Conservation (phyloP, 53 echinoderm and acorn worm genomes). For the Arbacia lixula region DNA sequence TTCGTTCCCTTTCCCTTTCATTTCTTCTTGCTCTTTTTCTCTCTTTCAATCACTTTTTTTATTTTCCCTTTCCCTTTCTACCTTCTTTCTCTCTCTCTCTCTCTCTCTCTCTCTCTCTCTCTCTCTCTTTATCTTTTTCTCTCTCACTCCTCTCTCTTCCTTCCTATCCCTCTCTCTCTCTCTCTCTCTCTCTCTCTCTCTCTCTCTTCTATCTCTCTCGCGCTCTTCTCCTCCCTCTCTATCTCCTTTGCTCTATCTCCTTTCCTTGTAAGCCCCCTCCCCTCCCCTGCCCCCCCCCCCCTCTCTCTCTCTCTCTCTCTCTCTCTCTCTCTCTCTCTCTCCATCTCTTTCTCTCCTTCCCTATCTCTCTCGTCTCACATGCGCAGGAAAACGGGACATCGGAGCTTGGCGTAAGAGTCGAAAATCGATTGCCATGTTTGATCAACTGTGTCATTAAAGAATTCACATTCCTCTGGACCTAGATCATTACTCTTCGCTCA, state of each 20-base stretch:
- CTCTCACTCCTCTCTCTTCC: neutral
- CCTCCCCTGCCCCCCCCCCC: neutral
- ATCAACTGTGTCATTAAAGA: no score
- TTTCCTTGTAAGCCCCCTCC: neutral
- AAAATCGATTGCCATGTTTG: no score
- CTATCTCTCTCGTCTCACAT: neutral
- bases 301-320: neutral
- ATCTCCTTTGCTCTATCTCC: neutral
- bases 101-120: no score
- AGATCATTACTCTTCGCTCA: no score
- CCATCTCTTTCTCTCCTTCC: neutral
- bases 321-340: neutral
- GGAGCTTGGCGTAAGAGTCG: constrained; percentile 6
- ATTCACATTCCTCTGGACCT: no score
- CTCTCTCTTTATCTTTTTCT: neutral
- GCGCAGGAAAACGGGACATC: neutral
- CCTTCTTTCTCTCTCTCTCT: no score
- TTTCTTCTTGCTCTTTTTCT: neutral
- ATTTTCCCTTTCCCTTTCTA: neutral
- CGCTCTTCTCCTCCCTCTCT: neutral
- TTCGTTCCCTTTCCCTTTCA: neutral
- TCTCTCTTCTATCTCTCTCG: constrained; percentile 3
- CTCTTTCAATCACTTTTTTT: no score
- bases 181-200: neutral
- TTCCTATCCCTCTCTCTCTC: neutral